These are phyloP conservation scores for Ferrisia virgata DNA, from an alignment of 2,888 invertebrate species.

Conservation along the genomic window DNA sequence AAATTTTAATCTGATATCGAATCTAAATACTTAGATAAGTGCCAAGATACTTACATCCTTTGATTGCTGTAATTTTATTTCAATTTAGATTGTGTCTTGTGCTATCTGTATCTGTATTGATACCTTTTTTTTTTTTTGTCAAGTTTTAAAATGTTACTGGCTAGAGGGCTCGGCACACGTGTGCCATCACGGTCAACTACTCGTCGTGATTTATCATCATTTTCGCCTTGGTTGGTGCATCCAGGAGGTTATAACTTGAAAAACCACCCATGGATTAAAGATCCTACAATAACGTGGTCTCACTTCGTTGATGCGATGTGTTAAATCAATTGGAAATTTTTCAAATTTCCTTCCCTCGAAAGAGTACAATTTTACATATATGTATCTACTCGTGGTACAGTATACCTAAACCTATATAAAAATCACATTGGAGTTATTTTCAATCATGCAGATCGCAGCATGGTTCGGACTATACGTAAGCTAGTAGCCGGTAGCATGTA, in stretches of 20 bases:
- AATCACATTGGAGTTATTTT: background rate
- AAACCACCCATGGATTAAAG: constrained; percentile 13
- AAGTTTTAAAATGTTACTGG: background rate
- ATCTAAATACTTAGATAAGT: no score
- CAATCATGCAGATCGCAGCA: background rate
- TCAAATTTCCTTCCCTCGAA: background rate
- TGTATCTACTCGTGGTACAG: background rate
- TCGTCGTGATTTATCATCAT: constrained; percentile 39
- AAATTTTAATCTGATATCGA: no score
- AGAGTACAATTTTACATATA: background rate
- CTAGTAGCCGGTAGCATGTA: background rate
- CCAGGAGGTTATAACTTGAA: background rate
- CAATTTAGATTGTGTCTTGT: background rate
- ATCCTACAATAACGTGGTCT: constrained; percentile 1
- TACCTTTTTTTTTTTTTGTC: background rate
- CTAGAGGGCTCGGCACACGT: constrained; percentile 18
- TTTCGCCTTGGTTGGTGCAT: constrained; percentile 24
- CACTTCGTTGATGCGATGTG: background rate
- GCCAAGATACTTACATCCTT: no score
- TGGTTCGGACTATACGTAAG: background rate
- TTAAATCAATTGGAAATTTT: constrained; percentile 1
- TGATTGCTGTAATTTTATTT: background rate
- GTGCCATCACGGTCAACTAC: constrained; percentile 42
- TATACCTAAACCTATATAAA: no score
- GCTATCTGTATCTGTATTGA: background rate